Conservation (phyloP, 2,113 vertebrate genomes). For the rabbit (Oryctolagus cuniculus) region mOryCun1.1 NC_091433.1:130763501-130764000, state of each 20-base stretch:
- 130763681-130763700: too few species aligned
- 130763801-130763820: neutral
- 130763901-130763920: neutral
- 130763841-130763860: neutral
- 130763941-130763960: neutral
- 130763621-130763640: too few species aligned
- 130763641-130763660: neutral
- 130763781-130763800: neutral
- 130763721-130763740: too few species aligned
- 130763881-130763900: neutral
- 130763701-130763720: too few species aligned
- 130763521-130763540: neutral
- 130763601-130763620: neutral
- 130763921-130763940: neutral
- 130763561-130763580: too few species aligned
- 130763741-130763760: neutral
- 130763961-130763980: neutral
- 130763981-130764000: neutral
- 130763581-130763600: neutral
- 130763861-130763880: neutral
- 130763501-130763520: neutral
- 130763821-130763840: neutral
- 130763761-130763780: neutral
- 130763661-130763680: fast-evolving
- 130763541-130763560: fast-evolving